Evolutionary conservation across 64 coral and sea anemone species (phyloP), one percentile per base, ranked within the genome.

Genomic region (Porites australiensis): DNA sequence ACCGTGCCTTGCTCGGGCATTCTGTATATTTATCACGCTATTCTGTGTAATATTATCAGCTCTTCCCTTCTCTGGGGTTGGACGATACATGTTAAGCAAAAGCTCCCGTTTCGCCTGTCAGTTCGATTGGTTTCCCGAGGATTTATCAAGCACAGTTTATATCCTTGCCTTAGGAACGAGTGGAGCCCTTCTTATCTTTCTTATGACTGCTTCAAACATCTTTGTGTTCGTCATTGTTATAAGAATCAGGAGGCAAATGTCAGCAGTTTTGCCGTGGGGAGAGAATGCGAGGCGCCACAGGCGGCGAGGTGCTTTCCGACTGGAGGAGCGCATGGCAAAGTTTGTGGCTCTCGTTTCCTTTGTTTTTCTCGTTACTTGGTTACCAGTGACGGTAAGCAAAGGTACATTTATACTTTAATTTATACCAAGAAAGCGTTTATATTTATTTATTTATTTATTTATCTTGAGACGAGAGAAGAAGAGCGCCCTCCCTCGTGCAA

Each of bases 321-420:
- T 87, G 13, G 91, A 93, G 43, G 68, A 87, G 48, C 72, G 75
- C n/a, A 93, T 93, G 91, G 91, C 91, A 44, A 74, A 93, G 82
- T 93, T 93, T 58, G 91, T 93, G 22, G 91, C 82, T 10, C 19
- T 72, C 18, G 83, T 79, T 2, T 87, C 91, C 11, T 6, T 93
- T 70, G 63, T 93, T 46, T 93, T 93, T 46, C 71, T 93, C n/a
- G 8, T 86, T 21, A 93, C 91, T 70, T 93, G 91, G 91, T 47
- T 93, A 58, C 91, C 91, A 87, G 53, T 93, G 20, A 93, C 91
- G 74, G 91, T 93, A 79, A 79, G 91, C 27, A 21, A 27, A 27
- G 8, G 9, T 73, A 4, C 54, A 57, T 12, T 9, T 12, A 9
- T 57, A 57, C 54, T 11, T 55, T 7, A 37, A 37, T 7, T 57